Base-by-base conservation (phyloP, 2,888 invertebrate species). In the Auanema sp. region DNA sequence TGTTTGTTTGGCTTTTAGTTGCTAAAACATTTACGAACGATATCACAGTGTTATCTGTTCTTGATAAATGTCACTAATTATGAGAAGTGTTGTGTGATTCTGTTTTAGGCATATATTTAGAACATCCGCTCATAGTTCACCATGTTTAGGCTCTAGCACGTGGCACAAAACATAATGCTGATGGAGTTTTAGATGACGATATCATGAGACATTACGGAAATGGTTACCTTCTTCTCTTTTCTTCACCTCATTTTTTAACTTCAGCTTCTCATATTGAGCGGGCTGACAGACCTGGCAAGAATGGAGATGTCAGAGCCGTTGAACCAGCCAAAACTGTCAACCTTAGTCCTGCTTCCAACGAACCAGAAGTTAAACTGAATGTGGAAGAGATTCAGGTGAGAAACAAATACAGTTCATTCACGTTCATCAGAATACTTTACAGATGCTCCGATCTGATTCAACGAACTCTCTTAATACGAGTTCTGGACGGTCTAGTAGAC, bases 251-350 rank as follows among this genome's bases (percentile, higher is more conserved):
- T 11, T 43, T 43, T 12, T 12, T 12, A n/a, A 33, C 53, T 70
- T 57, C 49, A 78, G 78, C 68, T 3, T 70, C 65, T 24, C 76
- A 81, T 55, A 81, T 81, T 54, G 81, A 81, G 67, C 57, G 81
- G 54, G 81, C 79, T 10, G 66, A 66, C 25, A 60, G 61, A 58
- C 67, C 61, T 52, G 69, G 59, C 51, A 21, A 2, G 18, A 72
- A 72, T 41, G 70, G 66, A 10, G 70, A 73, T 59, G 69, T 57
- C 0, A 60, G 64, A 25, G 76, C 70, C 0, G 70, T 69, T 44
- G 78, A 79, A 44, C 77, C 71, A 14, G 65, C 71, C 11, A 77
- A 77, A 54, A 74, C 76, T 0, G 74, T 77, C 8, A 70, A 72
- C 53, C 43, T 49, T 12, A 65, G 68, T 47, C 67, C 64, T 10